Base-by-base conservation (phyloP, 2,888 invertebrate genomes). In the Andrena camellia region DNA sequence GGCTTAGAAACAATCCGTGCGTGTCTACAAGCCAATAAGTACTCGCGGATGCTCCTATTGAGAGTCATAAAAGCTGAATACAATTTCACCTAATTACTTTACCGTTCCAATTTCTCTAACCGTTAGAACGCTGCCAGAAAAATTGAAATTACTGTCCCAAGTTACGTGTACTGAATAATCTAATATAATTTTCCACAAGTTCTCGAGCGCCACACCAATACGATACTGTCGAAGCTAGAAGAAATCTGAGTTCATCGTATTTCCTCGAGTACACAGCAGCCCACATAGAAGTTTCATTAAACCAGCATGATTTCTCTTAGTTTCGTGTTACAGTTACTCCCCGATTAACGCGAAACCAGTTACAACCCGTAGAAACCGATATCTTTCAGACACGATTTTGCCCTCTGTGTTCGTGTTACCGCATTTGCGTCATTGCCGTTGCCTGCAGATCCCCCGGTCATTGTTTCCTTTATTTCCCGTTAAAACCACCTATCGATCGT, bases 301-400 rank as follows among this genome's bases (percentile, higher is more conserved):
- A 64, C 35, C 10, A 72, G 35, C 68, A 23, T 26, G 66, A 81
- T 83, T 76, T 82, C 83, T 80, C 78, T 29, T 20, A 20, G 69
- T 66, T 72, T 74, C 71, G n/a, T 20, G 8, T 87, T 81, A 82
- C 79, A 60, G 59, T 67, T 48, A 59, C 42, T 26, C 69, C 63
- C 77, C 68, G 68, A 62, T 80, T 67, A 48, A 70, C 33, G 75
- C 48, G 68, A 85, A 86, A 75, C 81, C 81, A 86, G 86, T 86
- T 81, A 70, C 57, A 68, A 78, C 85, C 79, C 60, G 88, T 82
- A 79, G 90, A 84, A 90, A 90, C 85, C 50, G 83, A 90, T 84
- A 89, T 86, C 87, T 79, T 75, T 48, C 63, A 31, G 67, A 17
- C 35, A 50, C 57, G 7, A 76, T 77, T 77, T 77, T 68, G 31